Conservation (phyloP, 2,113 vertebrate genomes). For the Spermophilus dauricus region DNA sequence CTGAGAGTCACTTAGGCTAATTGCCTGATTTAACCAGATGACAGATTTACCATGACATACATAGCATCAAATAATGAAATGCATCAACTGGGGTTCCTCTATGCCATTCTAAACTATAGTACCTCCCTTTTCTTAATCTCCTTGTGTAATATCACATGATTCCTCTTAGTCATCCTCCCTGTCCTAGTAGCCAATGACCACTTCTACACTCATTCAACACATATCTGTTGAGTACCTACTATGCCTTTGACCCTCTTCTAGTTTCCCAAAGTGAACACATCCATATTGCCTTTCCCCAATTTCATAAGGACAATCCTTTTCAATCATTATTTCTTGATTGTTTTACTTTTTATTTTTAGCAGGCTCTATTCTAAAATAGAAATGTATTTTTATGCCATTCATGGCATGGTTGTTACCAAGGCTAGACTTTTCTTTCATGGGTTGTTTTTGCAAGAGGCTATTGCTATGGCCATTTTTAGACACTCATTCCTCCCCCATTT, state of each 20-base stretch:
- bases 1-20: conserved; percentile 44
- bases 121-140: not conserved
- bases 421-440: not conserved
- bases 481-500: fast-evolving
- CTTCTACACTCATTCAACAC: not conserved
- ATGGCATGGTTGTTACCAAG: too few species aligned
- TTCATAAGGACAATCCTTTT: not conserved
- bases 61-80: not conserved
- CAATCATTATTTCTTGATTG: not conserved
- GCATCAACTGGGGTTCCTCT: not conserved
- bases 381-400: not conserved
- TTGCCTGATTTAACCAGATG: conserved; percentile 69
- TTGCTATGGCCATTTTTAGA: not conserved
- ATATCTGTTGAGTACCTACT: not conserved
- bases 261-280: not conserved
- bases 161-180: not conserved
- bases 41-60: not conserved
- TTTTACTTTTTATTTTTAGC: not conserved
- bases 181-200: too few species aligned
- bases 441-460: not conserved
- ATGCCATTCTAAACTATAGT: fast-evolving
- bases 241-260: not conserved
- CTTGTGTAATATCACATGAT: not conserved
- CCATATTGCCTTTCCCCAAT: not conserved
- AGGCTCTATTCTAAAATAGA: not conserved